Evolutionary conservation across 2,113 vertebrate genomes (phyloP), one percentile per base, ranked within the genome.

Genomic region (Synodontis membranacea): DNA sequence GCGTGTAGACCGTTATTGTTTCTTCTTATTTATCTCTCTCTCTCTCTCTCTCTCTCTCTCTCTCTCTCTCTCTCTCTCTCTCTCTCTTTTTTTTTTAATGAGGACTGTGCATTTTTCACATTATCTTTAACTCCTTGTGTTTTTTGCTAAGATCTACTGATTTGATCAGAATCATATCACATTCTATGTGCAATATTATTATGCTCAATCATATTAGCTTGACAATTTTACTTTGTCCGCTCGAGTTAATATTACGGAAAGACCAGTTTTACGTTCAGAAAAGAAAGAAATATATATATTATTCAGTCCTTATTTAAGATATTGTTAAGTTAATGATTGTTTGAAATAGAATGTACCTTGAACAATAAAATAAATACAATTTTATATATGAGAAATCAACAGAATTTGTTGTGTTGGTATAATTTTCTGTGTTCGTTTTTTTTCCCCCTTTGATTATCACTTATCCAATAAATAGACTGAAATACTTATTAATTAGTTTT

Each of bases 271-370:
- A 56, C 25, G 19, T 56, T 92, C 88, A 89, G 91, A 90, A 72
- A 86, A 82, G 62, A 81, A 80, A 80, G 31, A 86, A 86, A 89
- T 86, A 88, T 86, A 86, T 92, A 93, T 91, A 94, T 93, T 91
- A 91, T 94, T 91, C 87, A 91, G 90, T 94, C 91, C 92, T 95
- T 94, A 94, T 93, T 94, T 94, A 90, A 91, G 93, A 91, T 92
- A 94, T 90, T 94, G 93, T 94, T 95, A 95, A 94, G 94, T 95
- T 95, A 89, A 90, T 93, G 91, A 95, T 92, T 95, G 94, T 96
- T 95, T 94, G 91, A 94, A 93, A 92, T 95, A 95, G 93, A 95
- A 94, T 96, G 94, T 96, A 95, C 91, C 93, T 94, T 94, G 93
- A 92, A 94, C 93, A 93, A 93, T 94, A 93, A 94, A 95, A 95